Evolutionary conservation across 30 jellyfish, hydroid and myxozoan genomes (phyloP).

Genomic region (Cassiopea andromeda): DNA sequence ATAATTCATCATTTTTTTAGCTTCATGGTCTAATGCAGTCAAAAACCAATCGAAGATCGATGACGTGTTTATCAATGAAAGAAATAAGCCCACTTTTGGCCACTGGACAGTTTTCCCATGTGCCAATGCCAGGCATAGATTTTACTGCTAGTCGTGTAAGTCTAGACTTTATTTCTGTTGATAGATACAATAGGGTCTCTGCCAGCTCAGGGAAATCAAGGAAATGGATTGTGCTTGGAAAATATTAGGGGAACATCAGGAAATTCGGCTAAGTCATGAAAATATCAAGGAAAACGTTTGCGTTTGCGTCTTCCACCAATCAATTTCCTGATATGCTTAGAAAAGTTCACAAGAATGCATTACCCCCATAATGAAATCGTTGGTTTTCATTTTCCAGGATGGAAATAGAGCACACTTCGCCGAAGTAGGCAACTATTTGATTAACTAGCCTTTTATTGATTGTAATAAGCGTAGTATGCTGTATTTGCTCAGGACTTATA

Average conservation of each 20-base stretch:
- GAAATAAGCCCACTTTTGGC: constrained; percentile 94
- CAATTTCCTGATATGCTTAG: no score
- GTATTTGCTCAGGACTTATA: no score
- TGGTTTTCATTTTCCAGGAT: no score
- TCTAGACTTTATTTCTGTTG: background rate
- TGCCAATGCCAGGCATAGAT: constrained; percentile 98
- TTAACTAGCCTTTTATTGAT: no score
- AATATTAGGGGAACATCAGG: background rate
- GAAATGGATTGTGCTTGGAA: background rate
- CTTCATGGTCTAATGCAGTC: constrained; percentile 82
- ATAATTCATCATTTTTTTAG: constrained; percentile 12
- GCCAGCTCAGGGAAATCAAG: background rate
- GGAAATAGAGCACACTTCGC: no score
- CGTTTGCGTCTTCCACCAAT: no score
- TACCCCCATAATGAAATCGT: no score
- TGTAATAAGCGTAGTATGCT: no score
- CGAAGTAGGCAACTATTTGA: no score
- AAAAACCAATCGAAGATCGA: constrained; percentile 84
- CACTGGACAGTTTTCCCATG: constrained; percentile 60
- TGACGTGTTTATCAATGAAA: constrained; percentile 81
- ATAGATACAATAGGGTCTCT: background rate
- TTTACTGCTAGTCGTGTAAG: constrained; percentile 77
- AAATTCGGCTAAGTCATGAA: no score
- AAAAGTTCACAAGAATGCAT: no score
- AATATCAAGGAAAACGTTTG: no score